These are phyloP conservation scores for Emydocephalus ijimae DNA, from an alignment of 2,113 vertebrate species.

Conservation along the genomic window DNA sequence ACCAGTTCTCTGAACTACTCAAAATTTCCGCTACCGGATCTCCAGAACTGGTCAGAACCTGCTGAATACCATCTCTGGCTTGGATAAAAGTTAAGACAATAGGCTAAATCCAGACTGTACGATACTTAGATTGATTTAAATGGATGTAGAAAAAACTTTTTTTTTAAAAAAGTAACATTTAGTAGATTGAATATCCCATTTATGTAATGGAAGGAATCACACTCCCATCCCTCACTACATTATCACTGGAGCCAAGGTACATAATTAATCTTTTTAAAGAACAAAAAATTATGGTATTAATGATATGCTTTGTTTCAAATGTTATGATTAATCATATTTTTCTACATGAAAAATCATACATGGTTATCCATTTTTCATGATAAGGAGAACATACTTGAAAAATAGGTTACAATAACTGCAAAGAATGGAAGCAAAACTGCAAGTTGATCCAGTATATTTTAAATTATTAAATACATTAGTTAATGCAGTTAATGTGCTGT, in stretches of 20 bases:
- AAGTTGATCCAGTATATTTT: neutral
- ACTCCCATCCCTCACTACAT: neutral
- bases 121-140: neutral
- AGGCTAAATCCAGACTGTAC: neutral
- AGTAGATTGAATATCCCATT: neutral
- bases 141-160: neutral
- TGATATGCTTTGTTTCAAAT: neutral
- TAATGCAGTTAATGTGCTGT: neutral
- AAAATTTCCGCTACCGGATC: too few relatives aligned
- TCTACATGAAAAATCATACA: neutral
- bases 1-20: too few relatives aligned
- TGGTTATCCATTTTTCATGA: neutral
- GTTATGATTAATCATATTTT: neutral
- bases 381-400: neutral
- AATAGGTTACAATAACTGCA: neutral
- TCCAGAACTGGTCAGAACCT: too few relatives aligned
- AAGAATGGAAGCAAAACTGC: neutral
- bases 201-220: neutral
- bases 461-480: neutral
- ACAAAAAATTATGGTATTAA: neutral
- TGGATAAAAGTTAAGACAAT: neutral
- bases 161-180: neutral
- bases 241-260: neutral
- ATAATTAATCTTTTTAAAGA: neutral
- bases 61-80: too few relatives aligned